These are phyloP conservation scores for Vespertilio murinus DNA, from an alignment of 2,797 vertebrate species.

Conservation along the genomic window DNA sequence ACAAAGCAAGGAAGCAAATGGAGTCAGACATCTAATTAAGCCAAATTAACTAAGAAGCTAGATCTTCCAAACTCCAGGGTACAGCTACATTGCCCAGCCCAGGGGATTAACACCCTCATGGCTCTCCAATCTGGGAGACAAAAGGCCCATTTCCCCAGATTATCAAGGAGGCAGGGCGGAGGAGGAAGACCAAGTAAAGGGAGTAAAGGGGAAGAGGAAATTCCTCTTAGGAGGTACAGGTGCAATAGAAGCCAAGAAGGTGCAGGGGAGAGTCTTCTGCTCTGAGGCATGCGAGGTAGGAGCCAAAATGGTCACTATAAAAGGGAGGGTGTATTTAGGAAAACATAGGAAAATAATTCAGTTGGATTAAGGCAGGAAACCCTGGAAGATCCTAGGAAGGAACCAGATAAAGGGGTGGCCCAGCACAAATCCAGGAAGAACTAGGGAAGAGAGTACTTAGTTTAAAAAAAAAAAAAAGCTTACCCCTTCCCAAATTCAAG, in stretches of 20 bases:
- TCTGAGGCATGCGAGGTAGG: not conserved
- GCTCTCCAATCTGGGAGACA: not conserved
- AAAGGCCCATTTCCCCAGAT: not conserved
- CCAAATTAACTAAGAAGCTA: not conserved
- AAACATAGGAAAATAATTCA: not conserved
- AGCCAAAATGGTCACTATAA: not conserved
- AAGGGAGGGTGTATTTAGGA: not conserved
- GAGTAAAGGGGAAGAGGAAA: not conserved
- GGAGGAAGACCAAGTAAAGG: not conserved
- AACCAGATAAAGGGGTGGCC: not conserved
- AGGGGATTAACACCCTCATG: not conserved
- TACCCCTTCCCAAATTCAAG: not conserved
- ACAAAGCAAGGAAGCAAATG: not conserved
- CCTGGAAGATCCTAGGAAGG: not conserved
- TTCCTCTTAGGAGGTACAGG: no score
- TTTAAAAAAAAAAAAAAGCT: not conserved
- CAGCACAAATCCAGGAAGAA: not conserved
- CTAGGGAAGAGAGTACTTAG: not conserved
- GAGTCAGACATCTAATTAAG: not conserved
- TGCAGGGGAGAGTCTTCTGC: no score
- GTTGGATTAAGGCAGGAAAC: not conserved
- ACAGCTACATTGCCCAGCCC: not conserved
- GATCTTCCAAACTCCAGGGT: not conserved
- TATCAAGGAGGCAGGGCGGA: not conserved
- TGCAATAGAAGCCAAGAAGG: not conserved